Evolutionary conservation across 2,888 invertebrate species (phyloP).

Genomic region (Gymnocheta viridis): DNA sequence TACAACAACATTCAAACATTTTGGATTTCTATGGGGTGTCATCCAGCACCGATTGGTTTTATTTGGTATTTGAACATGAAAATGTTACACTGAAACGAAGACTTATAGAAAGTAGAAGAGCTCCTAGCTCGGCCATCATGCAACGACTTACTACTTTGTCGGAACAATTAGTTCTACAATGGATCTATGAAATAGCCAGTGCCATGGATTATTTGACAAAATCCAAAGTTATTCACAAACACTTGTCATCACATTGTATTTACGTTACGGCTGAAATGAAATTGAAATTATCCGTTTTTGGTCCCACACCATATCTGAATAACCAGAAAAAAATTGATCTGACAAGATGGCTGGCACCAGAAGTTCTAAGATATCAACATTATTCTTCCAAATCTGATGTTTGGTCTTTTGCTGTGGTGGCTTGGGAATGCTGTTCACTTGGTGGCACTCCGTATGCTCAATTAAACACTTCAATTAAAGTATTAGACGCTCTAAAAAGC

Average conservation of each 20-base stretch:
- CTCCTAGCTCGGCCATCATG: constrained; percentile 74
- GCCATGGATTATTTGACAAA: constrained; percentile 88
- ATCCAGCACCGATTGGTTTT: constrained; percentile 89
- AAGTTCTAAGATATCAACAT: constrained; percentile 87
- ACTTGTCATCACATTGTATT: constrained; percentile 88
- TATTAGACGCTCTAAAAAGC: constrained; percentile 86
- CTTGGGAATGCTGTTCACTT: constrained; percentile 92
- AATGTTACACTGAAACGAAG: constrained; percentile 87
- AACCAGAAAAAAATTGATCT: constrained; percentile 87
- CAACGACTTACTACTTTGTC: constrained; percentile 84
- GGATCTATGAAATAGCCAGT: constrained; percentile 86
- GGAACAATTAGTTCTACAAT: constrained; percentile 85
- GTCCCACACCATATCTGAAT: constrained; percentile 86
- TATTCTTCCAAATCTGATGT: constrained; percentile 89
- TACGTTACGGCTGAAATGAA: constrained; percentile 85
- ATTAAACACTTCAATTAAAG: constrained; percentile 86
- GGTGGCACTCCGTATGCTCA: constrained; percentile 91
- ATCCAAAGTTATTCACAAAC: constrained; percentile 88
- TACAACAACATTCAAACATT: constrained; percentile 88
- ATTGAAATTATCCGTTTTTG: constrained; percentile 90
- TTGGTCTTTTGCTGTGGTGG: constrained; percentile 91
- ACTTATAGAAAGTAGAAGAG: constrained; percentile 85
- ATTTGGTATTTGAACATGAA: constrained; percentile 88
- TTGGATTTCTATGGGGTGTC: constrained; percentile 90
- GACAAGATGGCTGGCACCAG: constrained; percentile 90